phyloP scores from a whole-genome alignment of 2,113 vertebrate genomes.

The Crotophaga sulcirostris region DNA sequence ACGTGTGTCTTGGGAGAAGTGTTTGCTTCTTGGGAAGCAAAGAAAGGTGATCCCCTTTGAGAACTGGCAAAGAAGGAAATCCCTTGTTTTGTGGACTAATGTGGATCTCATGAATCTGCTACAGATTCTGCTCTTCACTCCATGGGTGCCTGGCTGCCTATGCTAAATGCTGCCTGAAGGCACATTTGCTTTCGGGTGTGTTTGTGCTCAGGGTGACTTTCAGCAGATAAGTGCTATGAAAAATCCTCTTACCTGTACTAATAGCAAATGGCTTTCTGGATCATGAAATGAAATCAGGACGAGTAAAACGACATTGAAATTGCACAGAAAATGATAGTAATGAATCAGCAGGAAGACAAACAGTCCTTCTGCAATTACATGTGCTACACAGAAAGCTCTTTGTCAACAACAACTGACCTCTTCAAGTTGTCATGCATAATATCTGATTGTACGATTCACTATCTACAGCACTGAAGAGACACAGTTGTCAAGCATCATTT shows the following conservation, averaged over 20 bases:
- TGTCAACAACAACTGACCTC: slow-evolving; percentile 37
- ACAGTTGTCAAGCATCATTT: slow-evolving; percentile 21
- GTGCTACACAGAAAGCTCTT: slow-evolving; percentile 11
- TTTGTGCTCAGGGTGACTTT: slow-evolving; percentile 38
- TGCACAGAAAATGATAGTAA: slow-evolving; percentile 45
- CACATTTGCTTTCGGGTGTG: background rate
- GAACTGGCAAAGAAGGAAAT: background rate
- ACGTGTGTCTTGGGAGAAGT: background rate
- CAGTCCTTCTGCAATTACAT: slow-evolving; percentile 8
- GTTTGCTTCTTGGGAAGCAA: background rate
- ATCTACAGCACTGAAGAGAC: background rate
- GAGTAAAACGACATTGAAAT: slow-evolving; percentile 32
- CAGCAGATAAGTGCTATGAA: slow-evolving; percentile 21
- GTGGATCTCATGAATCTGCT: background rate
- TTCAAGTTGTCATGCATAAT: slow-evolving; percentile 40
- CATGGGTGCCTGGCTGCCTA: background rate
- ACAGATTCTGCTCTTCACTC: background rate
- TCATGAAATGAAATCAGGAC: slow-evolving; percentile 18
- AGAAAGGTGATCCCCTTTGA: background rate
- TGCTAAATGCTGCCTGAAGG: background rate
- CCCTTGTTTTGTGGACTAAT: background rate
- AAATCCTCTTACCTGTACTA: slow-evolving; percentile 30
- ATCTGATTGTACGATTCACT: slow-evolving; percentile 8
- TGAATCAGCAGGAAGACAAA: slow-evolving; percentile 52
- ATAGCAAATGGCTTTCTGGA: background rate